phyloP scores from a whole-genome alignment of 2,888 invertebrate genomes.

The Bursaphelenchus okinawaensis region DNA sequence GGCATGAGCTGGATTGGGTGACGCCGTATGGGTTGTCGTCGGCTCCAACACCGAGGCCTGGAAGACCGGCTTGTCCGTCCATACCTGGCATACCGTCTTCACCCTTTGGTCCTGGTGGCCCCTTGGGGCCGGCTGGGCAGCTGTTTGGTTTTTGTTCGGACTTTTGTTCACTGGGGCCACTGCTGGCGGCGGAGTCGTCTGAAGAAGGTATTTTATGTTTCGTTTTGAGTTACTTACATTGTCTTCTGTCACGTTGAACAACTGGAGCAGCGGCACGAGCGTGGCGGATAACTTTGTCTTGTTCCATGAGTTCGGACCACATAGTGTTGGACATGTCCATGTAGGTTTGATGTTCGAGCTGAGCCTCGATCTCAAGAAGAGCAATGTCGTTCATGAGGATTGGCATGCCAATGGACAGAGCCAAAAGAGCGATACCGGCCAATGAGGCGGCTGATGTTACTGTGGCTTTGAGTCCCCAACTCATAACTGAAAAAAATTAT shows the following conservation, averaged over 20 bases:
- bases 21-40: conserved; percentile 13
- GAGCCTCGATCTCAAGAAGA: conserved; percentile 38
- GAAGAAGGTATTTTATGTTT: background rate
- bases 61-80: conserved; percentile 35
- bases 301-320: conserved; percentile 43
- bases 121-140: conserved; percentile 16
- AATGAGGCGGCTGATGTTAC: conserved; percentile 36
- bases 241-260: conserved; percentile 19
- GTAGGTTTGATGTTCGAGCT: conserved; percentile 33
- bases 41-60: conserved; percentile 27
- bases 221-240: conserved; percentile 26
- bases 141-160: conserved; percentile 15
- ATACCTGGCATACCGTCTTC: conserved; percentile 29
- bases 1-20: conserved; percentile 25
- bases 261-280: conserved; percentile 25
- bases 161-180: background rate
- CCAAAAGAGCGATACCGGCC: conserved; percentile 35
- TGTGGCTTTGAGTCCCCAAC: conserved; percentile 21
- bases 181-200: background rate
- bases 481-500: conserved; percentile 15
- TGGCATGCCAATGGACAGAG: conserved; percentile 39
- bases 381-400: conserved; percentile 38
- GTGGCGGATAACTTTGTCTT: conserved; percentile 33
- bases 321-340: conserved; percentile 45
- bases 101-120: conserved; percentile 41